Evolutionary conservation across 2,888 invertebrate genomes (phyloP), one percentile per base, ranked within the genome.

Genomic region (Beris chalybata): DNA sequence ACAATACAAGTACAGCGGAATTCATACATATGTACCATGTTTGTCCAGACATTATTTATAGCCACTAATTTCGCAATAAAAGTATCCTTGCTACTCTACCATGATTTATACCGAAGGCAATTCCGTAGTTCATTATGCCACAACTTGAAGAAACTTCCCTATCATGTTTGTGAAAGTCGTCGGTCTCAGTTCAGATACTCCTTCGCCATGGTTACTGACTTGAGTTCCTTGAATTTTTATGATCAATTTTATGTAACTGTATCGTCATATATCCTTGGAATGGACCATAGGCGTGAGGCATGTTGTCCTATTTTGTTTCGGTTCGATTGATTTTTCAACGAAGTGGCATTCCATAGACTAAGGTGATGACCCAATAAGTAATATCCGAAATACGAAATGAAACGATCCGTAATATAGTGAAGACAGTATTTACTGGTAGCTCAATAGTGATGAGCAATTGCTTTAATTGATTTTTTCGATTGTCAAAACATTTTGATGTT

Each of bases 61-160:
- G 64, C 31, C 44, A 64, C 54, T 64, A 64, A 64, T 64, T 64
- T 64, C 43, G 64, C 64, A 64, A 64, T 64, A 64, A 64, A 64
- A 53, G 47, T 64, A 55, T 64, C 61, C 61, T 61, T 61, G 52
- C 61, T 61, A 43, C 11, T 48, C 50, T 32, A 15, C 15, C 50
- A 47, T 61, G 61, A 61, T 61, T 61, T 61, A 61, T 61, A 50
- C 29, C 38, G 11, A 38, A 43, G 47, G 52, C 61, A 52, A 61
- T 61, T 61, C 52, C 61, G 32, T 61, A 61, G 61, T 61, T 61
- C 61, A 61, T 61, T 61, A 61, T 61, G 52, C 52, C 52, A 38
- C 61, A 52, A 44, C 61, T 52, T 52, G 38, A 50, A 61, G 52
- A 38, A 61, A 52, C 43, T 61, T 61, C 50, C 9, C 38, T 50